These are phyloP conservation scores for Peromyscus maniculatus DNA, from an alignment of 2,113 vertebrate species.

Conservation along the genomic window DNA sequence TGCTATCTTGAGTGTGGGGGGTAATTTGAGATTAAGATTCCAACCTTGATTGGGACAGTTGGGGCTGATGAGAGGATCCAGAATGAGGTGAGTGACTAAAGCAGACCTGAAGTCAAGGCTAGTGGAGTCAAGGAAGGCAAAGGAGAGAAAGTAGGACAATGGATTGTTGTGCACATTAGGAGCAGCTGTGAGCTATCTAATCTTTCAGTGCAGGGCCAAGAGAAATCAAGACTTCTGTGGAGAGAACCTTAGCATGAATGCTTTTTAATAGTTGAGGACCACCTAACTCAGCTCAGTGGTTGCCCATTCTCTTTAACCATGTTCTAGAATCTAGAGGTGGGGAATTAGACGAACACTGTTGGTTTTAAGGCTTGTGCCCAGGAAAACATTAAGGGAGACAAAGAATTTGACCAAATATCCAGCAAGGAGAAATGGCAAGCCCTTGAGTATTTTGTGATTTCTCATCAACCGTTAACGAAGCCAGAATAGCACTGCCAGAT, in stretches of 20 bases:
- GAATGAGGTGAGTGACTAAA: not conserved
- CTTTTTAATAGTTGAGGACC: not conserved
- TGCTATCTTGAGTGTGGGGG: not conserved
- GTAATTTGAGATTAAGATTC: not conserved
- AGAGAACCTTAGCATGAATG: not conserved
- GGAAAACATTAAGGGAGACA: not conserved
- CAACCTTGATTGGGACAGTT: not conserved
- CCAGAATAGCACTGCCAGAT: not conserved
- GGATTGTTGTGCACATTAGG: not conserved
- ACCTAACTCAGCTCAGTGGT: not conserved
- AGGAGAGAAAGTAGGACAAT: not conserved
- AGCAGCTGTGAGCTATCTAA: not conserved
- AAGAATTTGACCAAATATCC: not conserved
- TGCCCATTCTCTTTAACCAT: not conserved
- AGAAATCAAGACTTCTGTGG: not conserved
- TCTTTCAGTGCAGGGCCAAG: not conserved
- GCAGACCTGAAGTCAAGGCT: not conserved
- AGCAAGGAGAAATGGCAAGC: not conserved
- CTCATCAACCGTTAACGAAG: constrained; percentile 43
- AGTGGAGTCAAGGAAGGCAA: not conserved
- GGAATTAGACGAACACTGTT: not conserved
- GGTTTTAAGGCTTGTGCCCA: constrained; percentile 13
- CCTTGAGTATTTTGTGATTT: constrained; percentile 23
- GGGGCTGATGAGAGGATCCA: not conserved
- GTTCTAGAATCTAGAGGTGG: constrained; percentile 11